Percentiles rank a stretch among this genome's conserved stretches.
phyloP scores from a whole-genome alignment of 1,140 invertebrate genomes.

The Anoplophora glabripennis region DNA sequence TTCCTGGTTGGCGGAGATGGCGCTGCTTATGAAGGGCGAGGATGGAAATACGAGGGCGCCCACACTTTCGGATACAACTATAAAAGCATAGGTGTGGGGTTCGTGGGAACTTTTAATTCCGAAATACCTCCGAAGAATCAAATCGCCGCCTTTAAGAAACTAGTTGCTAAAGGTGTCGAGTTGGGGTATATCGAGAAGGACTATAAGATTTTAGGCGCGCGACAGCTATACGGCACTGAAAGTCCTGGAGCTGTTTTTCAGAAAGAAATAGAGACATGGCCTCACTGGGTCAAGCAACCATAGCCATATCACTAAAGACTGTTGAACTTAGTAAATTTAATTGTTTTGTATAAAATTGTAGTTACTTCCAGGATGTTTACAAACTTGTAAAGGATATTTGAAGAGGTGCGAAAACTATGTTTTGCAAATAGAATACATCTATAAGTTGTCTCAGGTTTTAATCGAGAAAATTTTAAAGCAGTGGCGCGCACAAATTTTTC shows the following conservation, averaged over 20 bases:
- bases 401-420: too few relatives aligned
- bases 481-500: too few relatives aligned
- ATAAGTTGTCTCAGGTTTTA: too few relatives aligned
- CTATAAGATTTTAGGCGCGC: conserved; percentile 45
- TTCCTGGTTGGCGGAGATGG: conserved; percentile 75
- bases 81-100: conserved; percentile 62
- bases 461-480: too few relatives aligned
- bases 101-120: conserved; percentile 61
- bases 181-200: conserved; percentile 34
- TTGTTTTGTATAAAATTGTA: too few relatives aligned
- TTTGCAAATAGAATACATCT: too few relatives aligned
- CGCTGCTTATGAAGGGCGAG: conserved; percentile 62
- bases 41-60: conserved; percentile 56
- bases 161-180: conserved; percentile 40
- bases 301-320: not conserved
- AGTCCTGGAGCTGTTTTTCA: conserved; percentile 46
- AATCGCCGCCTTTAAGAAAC: conserved; percentile 31
- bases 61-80: conserved; percentile 60
- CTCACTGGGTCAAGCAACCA: conserved; percentile 45
- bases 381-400: too few relatives aligned
- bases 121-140: conserved; percentile 26
- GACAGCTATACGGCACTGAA: conserved; percentile 40
- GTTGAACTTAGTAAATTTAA: too few relatives aligned
- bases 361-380: too few relatives aligned
- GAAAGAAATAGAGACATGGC: conserved; percentile 57